phyloP scores from a whole-genome alignment of 2,888 invertebrate genomes.

The Phengaris arion region DNA sequence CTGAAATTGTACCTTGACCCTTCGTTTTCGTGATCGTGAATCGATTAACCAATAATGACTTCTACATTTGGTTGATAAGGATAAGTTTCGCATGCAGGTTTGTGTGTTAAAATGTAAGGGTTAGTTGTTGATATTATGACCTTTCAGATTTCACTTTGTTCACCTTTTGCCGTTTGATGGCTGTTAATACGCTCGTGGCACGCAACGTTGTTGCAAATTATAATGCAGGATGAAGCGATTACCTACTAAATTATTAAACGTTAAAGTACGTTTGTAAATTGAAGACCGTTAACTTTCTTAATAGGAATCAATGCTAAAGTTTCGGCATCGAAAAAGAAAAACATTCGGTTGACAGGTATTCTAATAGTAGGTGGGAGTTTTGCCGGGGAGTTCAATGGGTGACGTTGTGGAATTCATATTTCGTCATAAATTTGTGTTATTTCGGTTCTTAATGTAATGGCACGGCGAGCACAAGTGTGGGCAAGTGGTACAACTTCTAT shows the following conservation, averaged over 20 bases:
- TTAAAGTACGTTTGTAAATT: neutral
- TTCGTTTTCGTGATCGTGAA: conserved; percentile 30
- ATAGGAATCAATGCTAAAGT: too few relatives aligned
- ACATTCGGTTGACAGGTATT: too few relatives aligned
- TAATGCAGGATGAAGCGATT: conserved; percentile 24
- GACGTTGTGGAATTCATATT: too few relatives aligned
- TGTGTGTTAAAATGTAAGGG: conserved; percentile 15
- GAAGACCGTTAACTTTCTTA: too few relatives aligned
- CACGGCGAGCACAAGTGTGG: too few relatives aligned
- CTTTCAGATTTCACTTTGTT: conserved; percentile 43
- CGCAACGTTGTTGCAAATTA: conserved; percentile 24
- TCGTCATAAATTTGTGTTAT: too few relatives aligned
- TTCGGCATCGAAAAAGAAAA: too few relatives aligned
- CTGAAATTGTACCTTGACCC: conserved; percentile 43
- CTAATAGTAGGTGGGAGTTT: too few relatives aligned
- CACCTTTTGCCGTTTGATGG: conserved; percentile 31
- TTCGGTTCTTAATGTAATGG: too few relatives aligned
- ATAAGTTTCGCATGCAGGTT: neutral
- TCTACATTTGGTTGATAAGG: neutral
- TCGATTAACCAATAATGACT: neutral
- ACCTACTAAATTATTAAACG: neutral
- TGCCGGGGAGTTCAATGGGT: too few relatives aligned
- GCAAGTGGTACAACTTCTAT: too few relatives aligned
- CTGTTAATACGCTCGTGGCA: conserved; percentile 10
- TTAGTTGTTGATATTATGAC: conserved; percentile 36